A percentile compares a stretch with the other conserved stretches of the same genome.
phyloP scores from a whole-genome alignment of 2,113 vertebrate genomes.

The Dicaeum eximium region DNA sequence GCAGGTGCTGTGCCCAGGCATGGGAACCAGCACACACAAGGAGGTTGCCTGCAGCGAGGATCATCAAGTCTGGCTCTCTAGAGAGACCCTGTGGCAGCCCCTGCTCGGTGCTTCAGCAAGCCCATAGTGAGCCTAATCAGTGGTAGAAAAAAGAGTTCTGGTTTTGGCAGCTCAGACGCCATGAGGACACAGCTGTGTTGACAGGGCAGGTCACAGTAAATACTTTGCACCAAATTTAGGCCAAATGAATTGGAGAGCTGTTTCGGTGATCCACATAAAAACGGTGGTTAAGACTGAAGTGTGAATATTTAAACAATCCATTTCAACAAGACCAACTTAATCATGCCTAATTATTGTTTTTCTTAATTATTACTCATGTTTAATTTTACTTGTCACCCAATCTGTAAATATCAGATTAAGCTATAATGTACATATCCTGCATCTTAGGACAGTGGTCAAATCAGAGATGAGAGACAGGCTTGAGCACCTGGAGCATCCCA shows the following conservation, averaged over 20 bases:
- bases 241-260: background rate
- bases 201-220: background rate
- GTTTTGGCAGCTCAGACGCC: background rate
- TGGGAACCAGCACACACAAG: fast-evolving
- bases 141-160: background rate
- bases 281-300: background rate
- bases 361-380: background rate
- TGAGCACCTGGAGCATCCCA: background rate
- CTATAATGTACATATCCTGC: background rate
- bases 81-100: background rate
- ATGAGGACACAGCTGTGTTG: background rate
- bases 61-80: background rate
- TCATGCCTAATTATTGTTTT: background rate
- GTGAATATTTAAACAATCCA: background rate
- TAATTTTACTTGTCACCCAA: background rate
- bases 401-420: background rate
- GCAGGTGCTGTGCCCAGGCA: background rate
- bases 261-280: background rate
- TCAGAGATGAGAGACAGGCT: background rate
- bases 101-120: background rate
- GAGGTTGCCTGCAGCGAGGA: fast-evolving
- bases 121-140: background rate
- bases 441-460: background rate
- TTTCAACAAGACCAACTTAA: background rate
- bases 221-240: background rate